Evolutionary conservation across 2,113 vertebrate genomes (phyloP).

Genomic region (Noctilio leporinus): DNA sequence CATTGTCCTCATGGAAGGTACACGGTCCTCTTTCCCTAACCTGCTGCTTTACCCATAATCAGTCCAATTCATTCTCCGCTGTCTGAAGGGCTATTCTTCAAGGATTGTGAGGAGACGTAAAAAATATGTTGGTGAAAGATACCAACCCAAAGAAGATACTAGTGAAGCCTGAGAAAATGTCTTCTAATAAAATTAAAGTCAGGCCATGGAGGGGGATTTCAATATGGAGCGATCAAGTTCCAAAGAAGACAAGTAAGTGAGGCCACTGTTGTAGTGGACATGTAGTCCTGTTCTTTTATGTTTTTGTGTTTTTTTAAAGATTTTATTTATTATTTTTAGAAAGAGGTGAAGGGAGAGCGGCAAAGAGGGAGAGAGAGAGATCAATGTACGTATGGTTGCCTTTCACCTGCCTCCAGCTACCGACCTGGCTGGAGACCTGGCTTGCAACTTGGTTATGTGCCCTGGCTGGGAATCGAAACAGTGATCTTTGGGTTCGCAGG

Average conservation of each 20-base stretch:
- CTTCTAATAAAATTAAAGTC: constrained; percentile 11
- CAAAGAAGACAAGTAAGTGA: not conserved
- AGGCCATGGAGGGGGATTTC: not conserved
- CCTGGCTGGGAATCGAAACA: too few relatives aligned
- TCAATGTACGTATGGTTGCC: too few relatives aligned
- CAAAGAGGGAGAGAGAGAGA: too few relatives aligned
- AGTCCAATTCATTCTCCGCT: not conserved
- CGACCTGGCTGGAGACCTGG: too few relatives aligned
- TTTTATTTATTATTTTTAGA: too few relatives aligned
- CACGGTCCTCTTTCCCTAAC: not conserved
- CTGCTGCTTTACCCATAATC: not conserved
- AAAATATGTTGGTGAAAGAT: not conserved
- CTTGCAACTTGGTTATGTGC: too few relatives aligned
- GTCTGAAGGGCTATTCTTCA: not conserved
- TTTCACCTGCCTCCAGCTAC: too few relatives aligned
- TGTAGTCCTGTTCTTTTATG: too few relatives aligned
- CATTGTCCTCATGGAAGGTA: not conserved
- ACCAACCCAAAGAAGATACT: not conserved
- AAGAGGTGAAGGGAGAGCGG: too few relatives aligned
- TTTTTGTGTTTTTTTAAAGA: too few relatives aligned
- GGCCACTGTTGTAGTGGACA: not conserved
- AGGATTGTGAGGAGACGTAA: not conserved
- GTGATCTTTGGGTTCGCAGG: too few relatives aligned
- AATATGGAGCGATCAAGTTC: not conserved
- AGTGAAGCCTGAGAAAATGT: not conserved